Percentiles rank a stretch among this genome's conserved stretches.
Evolutionary conservation across 2,888 invertebrate species (phyloP).

Genomic region (Trypoxylon attenuatum): DNA sequence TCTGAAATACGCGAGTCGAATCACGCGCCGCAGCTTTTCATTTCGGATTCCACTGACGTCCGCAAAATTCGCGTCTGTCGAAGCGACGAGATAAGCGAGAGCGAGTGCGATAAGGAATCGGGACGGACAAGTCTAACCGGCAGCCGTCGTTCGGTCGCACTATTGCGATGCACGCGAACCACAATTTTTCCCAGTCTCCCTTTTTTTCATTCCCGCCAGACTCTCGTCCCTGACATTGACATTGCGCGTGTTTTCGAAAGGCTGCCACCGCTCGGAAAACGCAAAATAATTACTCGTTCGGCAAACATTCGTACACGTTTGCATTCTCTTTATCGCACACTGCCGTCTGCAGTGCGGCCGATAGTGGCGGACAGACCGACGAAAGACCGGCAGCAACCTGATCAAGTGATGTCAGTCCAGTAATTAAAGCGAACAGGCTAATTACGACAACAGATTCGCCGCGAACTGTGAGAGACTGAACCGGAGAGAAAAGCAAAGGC

Average conservation of each 20-base stretch:
- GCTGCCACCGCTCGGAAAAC: too few relatives aligned
- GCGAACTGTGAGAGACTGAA: neutral
- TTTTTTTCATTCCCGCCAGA: neutral
- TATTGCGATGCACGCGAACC: neutral
- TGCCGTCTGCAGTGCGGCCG: conserved; percentile 8
- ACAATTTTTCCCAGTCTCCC: neutral
- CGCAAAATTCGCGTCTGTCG: too few relatives aligned
- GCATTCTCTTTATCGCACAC: conserved; percentile 47
- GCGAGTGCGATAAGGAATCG: too few relatives aligned
- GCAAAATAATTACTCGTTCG: conserved; percentile 60
- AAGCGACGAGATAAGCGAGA: too few relatives aligned
- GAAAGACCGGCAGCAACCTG: conserved; percentile 6
- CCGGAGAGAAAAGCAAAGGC: conserved; percentile 12
- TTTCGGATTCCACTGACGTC: too few relatives aligned
- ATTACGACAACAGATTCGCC: conserved; percentile 33
- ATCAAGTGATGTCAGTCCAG: conserved; percentile 13
- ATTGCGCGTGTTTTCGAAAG: neutral
- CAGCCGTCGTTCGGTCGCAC: too few relatives aligned
- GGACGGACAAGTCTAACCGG: too few relatives aligned
- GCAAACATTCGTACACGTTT: conserved; percentile 52
- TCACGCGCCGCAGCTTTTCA: too few relatives aligned
- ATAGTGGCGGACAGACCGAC: neutral
- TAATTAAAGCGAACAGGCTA: conserved; percentile 28
- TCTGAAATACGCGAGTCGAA: too few relatives aligned
- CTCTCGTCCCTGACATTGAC: neutral